Evolutionary conservation across 2,888 invertebrate genomes (phyloP).

Genomic region (Thera obeliscata): DNA sequence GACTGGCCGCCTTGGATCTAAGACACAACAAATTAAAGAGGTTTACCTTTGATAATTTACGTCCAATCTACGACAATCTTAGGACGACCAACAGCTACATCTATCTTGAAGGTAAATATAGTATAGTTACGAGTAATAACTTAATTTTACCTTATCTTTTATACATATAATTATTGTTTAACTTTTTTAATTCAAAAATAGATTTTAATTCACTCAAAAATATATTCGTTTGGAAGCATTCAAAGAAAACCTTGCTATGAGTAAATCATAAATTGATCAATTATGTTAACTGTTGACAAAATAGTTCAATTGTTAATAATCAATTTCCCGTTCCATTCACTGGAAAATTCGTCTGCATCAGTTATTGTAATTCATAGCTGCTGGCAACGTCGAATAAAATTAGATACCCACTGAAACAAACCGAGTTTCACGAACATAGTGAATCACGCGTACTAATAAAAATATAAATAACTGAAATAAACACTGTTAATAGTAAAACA

Average conservation of each 20-base stretch:
- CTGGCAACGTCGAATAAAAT: neutral
- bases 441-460: neutral
- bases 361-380: too few relatives aligned
- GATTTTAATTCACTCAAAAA: too few relatives aligned
- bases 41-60: conserved; percentile 89
- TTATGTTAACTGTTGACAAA: too few relatives aligned
- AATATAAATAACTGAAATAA: too few relatives aligned
- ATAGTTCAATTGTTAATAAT: neutral
- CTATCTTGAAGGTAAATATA: conserved; percentile 87
- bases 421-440: neutral
- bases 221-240: too few relatives aligned
- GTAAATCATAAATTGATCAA: too few relatives aligned
- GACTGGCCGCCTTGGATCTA: conserved; percentile 89
- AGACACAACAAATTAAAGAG: conserved; percentile 90
- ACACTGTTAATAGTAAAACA: too few relatives aligned
- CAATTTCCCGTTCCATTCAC: neutral
- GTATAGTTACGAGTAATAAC: neutral
- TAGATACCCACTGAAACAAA: neutral
- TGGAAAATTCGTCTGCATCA: neutral
- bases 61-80: conserved; percentile 90
- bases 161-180: too few relatives aligned
- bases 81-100: conserved; percentile 89
- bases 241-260: too few relatives aligned
- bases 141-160: neutral
- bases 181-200: too few relatives aligned